phyloP scores from a whole-genome alignment of 1,140 invertebrate species.

The Oppia nitens region DNA sequence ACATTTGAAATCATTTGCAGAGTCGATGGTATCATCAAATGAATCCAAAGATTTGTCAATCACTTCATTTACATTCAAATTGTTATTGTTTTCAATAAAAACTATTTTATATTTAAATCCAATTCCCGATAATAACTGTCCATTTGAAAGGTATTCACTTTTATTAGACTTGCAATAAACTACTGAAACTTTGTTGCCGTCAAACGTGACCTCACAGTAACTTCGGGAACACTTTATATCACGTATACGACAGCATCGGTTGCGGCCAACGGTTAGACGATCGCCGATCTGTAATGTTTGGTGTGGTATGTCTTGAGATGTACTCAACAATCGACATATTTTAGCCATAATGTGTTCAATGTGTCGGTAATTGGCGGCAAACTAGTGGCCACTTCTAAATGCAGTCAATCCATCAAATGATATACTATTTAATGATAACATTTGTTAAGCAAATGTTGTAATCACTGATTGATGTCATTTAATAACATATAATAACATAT shows the following conservation, averaged over 20 bases:
- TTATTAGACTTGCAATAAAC: not conserved
- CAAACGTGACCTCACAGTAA: not conserved
- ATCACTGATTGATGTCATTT: no score
- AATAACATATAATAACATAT: no score
- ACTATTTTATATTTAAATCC: conserved; percentile 5
- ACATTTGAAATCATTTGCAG: not conserved
- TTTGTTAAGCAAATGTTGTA: no score
- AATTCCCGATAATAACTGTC: not conserved
- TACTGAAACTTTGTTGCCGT: not conserved
- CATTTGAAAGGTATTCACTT: not conserved
- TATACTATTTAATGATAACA: no score
- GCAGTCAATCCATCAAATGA: no score
- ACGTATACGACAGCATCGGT: conserved; percentile 4
- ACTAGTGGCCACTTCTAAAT: no score
- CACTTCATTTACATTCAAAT: not conserved
- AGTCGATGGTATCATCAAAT: no score
- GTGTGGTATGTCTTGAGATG: not conserved
- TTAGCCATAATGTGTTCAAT: not conserved
- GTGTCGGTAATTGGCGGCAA: no score
- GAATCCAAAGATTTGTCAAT: no score
- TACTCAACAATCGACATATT: conserved; percentile 1
- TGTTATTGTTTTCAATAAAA: not conserved
- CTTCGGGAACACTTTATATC: conserved; percentile 8
- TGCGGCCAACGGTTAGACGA: conserved; percentile 4
- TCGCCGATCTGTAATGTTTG: not conserved